Conservation (phyloP, 1,140 invertebrate genomes). For the Gonatopus flavifemur region DNA sequence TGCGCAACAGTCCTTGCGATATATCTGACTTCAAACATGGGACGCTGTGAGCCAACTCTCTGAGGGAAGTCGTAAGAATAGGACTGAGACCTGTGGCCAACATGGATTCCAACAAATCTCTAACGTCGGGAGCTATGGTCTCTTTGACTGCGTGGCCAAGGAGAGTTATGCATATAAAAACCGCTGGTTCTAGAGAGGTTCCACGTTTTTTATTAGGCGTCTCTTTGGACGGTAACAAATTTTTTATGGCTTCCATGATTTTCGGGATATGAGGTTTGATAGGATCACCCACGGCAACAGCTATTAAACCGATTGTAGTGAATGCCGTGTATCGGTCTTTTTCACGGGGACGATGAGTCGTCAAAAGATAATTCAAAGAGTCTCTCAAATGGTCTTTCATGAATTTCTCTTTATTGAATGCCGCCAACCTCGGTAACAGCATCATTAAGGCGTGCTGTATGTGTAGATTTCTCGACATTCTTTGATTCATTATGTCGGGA, state of each 20-base stretch:
- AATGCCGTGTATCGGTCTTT: conserved; percentile 85
- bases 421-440: conserved; percentile 90
- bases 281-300: conserved; percentile 83
- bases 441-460: conserved; percentile 88
- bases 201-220: conserved; percentile 71
- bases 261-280: conserved; percentile 78
- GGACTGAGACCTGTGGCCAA: conserved; percentile 87
- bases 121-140: conserved; percentile 75
- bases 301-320: conserved; percentile 85
- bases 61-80: conserved; percentile 85
- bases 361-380: conserved; percentile 78
- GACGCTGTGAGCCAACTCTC: conserved; percentile 86
- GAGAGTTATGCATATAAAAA: conserved; percentile 94
- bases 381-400: conserved; percentile 74
- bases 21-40: conserved; percentile 87
- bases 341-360: conserved; percentile 74
- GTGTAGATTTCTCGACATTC: conserved; percentile 71
- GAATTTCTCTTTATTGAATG: conserved; percentile 86
- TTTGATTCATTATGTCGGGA: conserved; percentile 76
- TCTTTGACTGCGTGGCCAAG: conserved; percentile 83
- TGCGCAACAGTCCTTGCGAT: conserved; percentile 86
- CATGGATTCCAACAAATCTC: conserved; percentile 88
- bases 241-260: conserved; percentile 86
- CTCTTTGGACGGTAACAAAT: conserved; percentile 79
- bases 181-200: conserved; percentile 76